Evolutionary conservation across 2,797 vertebrate species (phyloP).

Genomic region (Arctocebus calabarensis): DNA sequence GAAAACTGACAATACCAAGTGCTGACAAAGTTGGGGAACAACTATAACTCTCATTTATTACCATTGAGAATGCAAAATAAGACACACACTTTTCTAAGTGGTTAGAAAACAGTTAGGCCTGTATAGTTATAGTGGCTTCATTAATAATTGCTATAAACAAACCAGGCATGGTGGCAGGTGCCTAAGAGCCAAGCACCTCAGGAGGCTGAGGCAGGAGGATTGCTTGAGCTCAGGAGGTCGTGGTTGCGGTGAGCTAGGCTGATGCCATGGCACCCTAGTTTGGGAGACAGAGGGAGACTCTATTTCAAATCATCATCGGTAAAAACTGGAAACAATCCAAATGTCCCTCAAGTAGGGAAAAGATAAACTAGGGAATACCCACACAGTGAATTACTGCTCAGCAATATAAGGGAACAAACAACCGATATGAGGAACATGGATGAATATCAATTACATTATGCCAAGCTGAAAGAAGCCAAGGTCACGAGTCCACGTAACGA

Average conservation of each 20-base stretch:
- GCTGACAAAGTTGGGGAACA: background rate
- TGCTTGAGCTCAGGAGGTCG: no score
- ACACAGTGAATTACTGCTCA: background rate
- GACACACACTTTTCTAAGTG: background rate
- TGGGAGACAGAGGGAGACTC: no score
- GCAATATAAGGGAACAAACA: background rate
- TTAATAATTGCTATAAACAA: background rate
- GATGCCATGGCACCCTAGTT: no score
- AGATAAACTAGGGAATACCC: background rate
- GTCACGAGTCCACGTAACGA: background rate
- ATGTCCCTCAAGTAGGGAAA: background rate
- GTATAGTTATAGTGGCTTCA: background rate
- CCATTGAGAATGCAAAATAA: background rate
- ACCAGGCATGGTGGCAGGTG: no score
- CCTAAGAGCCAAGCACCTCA: no score
- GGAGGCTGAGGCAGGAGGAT: no score
- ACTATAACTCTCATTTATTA: background rate
- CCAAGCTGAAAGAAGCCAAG: background rate
- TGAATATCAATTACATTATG: background rate
- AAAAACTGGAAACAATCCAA: background rate
- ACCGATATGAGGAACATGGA: background rate
- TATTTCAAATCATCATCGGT: no score
- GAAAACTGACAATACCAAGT: background rate
- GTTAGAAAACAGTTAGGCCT: no score
- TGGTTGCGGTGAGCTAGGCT: no score